Conservation (phyloP, 2,888 invertebrate species). For the Sinotaia quadrata region DNA sequence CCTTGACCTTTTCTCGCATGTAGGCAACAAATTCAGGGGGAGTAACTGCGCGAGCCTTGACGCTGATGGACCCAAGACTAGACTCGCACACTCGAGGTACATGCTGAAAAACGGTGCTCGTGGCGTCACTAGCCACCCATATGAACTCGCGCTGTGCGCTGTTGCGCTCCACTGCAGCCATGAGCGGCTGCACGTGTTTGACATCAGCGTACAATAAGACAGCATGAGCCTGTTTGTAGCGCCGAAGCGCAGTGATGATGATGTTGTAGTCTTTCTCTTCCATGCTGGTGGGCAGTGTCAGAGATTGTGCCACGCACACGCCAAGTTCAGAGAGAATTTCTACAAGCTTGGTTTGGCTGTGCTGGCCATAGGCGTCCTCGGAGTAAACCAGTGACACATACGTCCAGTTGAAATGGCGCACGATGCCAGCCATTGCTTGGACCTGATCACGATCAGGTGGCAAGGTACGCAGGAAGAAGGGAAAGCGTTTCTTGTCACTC, state of each 20-base stretch:
- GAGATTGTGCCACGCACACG: conserved; percentile 55
- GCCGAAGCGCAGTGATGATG: conserved; percentile 31
- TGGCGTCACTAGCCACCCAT: conserved; percentile 65
- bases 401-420: conserved; percentile 78
- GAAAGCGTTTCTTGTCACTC: conserved; percentile 59
- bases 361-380: conserved; percentile 75
- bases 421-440: conserved; percentile 51
- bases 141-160: conserved; percentile 52
- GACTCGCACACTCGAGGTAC: conserved; percentile 36
- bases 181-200: conserved; percentile 48
- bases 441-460: conserved; percentile 62
- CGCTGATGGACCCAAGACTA: conserved; percentile 40
- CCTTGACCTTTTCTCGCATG: conserved; percentile 12
- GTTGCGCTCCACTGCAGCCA: conserved; percentile 44
- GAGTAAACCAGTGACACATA: conserved; percentile 84
- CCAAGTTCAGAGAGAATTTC: conserved; percentile 29
- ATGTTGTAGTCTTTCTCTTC: conserved; percentile 30
- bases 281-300: conserved; percentile 39
- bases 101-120: conserved; percentile 39
- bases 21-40: conserved; percentile 28
- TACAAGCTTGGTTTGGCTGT: conserved; percentile 47
- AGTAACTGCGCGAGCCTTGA: conserved; percentile 34
- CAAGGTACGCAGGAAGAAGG: conserved; percentile 63
- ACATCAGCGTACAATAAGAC: conserved; percentile 62
- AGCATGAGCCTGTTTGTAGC: conserved; percentile 43